Percentiles rank a stretch among this genome's conserved stretches.
Evolutionary conservation across 2,797 vertebrate genomes (phyloP).

Genomic region (Malurus leucopterus): DNA sequence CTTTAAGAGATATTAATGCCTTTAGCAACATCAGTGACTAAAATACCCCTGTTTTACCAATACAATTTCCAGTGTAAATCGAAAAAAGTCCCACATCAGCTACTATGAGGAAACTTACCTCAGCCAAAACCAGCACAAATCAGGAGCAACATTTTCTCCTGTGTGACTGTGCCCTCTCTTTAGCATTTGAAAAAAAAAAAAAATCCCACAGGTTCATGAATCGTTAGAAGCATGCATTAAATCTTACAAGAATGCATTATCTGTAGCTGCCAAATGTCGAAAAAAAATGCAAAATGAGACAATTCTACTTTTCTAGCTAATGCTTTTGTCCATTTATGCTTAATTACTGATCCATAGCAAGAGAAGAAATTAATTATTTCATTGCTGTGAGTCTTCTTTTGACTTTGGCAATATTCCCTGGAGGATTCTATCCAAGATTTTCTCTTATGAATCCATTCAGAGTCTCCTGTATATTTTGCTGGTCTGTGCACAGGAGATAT

Average conservation of each 20-base stretch:
- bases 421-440: neutral
- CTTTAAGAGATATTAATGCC: neutral
- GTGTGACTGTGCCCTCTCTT: neutral
- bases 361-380: neutral
- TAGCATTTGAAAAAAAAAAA: neutral
- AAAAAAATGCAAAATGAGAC: neutral
- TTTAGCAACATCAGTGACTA: neutral
- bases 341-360: neutral
- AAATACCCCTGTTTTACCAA: neutral
- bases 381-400: neutral
- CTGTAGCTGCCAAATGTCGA: neutral
- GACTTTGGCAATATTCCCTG: neutral
- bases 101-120: neutral
- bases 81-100: neutral
- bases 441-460: neutral
- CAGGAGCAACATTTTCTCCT: fast-evolving
- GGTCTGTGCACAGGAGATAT: neutral
- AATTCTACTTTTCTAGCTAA: neutral
- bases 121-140: neutral
- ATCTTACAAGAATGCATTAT: neutral
- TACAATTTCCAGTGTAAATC: neutral
- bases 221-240: neutral
- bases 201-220: neutral
- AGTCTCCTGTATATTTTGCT: neutral
- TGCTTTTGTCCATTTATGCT: neutral